Percentiles rank a stretch among this genome's conserved stretches.
These are phyloP conservation scores for Pollimyrus isidori DNA, from an alignment of 2,113 vertebrate genomes.

Conservation along the genomic window DNA sequence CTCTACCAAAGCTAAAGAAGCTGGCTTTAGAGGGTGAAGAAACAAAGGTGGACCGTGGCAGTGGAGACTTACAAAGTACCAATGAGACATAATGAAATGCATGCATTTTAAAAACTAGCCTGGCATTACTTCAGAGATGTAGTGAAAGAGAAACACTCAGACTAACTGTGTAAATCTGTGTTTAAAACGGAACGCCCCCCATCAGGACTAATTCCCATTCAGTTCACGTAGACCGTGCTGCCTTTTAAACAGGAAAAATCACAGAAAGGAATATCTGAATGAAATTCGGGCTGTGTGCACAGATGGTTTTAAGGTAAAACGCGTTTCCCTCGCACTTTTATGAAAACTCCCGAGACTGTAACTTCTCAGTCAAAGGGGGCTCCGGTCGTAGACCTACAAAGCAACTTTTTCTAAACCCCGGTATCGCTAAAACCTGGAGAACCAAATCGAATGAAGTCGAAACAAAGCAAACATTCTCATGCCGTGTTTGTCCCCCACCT, in stretches of 20 bases:
- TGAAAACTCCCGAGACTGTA: background rate
- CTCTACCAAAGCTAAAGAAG: background rate
- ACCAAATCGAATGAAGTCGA: background rate
- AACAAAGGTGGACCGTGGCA: background rate
- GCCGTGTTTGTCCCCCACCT: background rate
- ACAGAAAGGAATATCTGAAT: background rate
- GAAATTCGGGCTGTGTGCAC: background rate
- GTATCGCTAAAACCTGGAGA: background rate
- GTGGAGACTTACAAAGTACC: background rate
- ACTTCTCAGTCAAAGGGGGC: background rate
- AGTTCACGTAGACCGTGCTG: slow-evolving; percentile 29
- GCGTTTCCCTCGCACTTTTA: background rate
- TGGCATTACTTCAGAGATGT: background rate
- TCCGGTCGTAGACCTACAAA: background rate
- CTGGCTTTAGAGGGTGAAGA: background rate
- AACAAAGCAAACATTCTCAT: background rate
- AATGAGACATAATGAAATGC: background rate
- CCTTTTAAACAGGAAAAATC: background rate
- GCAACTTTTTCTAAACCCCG: background rate
- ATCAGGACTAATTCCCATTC: slow-evolving; percentile 27
- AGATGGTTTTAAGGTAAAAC: background rate
- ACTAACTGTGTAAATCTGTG: background rate
- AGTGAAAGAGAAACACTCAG: background rate
- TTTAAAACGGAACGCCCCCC: slow-evolving; percentile 21
- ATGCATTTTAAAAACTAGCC: background rate